Percentiles rank a stretch among this genome's conserved stretches.
Conservation (phyloP, 2,113 vertebrate species). For the Phaetusa simplex region DNA sequence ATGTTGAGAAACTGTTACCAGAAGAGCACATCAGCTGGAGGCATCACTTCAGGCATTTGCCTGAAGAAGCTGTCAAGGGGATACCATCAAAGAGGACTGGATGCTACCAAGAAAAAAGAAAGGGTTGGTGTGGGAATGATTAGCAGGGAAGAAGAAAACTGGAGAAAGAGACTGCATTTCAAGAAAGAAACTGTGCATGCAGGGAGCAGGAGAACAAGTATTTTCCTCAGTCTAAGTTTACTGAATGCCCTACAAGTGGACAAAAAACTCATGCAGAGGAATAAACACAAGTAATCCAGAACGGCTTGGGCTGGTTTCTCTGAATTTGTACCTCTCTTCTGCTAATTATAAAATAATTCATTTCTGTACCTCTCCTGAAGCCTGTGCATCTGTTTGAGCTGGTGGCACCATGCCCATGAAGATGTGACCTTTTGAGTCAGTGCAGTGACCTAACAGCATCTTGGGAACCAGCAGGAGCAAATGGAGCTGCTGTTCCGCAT, state of each 20-base stretch:
- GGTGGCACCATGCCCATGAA: fast-evolving
- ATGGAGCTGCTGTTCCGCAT: background rate
- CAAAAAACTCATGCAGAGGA: background rate
- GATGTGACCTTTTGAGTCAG: background rate
- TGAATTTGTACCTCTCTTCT: background rate
- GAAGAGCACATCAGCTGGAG: background rate
- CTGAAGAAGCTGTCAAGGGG: background rate
- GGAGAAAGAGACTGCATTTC: background rate
- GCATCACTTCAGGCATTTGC: background rate
- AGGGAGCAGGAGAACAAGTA: background rate
- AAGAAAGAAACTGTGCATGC: background rate
- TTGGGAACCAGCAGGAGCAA: background rate
- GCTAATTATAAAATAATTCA: background rate
- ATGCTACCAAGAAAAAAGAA: background rate
- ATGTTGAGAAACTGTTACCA: background rate
- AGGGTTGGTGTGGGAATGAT: background rate
- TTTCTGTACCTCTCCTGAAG: background rate
- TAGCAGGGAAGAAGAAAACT: background rate
- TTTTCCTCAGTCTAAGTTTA: background rate
- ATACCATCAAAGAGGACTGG: background rate
- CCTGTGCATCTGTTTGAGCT: background rate
- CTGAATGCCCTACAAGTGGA: background rate
- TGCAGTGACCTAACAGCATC: background rate
- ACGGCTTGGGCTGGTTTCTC: background rate
- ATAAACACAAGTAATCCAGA: background rate